Base-by-base conservation (phyloP, 2,113 vertebrate genomes). In the Regulus satrapa region DNA sequence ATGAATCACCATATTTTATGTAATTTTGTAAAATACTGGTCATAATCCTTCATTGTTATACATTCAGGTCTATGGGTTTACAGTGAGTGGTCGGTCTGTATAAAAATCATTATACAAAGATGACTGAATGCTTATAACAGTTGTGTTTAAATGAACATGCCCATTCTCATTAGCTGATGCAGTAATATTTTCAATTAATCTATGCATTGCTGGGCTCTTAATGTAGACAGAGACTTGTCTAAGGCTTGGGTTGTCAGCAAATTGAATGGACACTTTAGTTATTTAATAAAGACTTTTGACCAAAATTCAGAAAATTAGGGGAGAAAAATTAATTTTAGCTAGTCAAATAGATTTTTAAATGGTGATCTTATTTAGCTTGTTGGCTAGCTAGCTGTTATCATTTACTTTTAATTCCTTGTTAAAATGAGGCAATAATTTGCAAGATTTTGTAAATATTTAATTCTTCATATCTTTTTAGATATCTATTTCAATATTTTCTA, bases 361-460 rank as follows among this genome's bases (percentile, higher is more conserved):
- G 96, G 98, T 98, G 97, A 98, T 95, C 94, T 97, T 97, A 98
- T 97, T 98, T 98, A 98, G 98, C 98, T 98, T 98, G 97, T 98
- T 98, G 98, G 98, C 97, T 98, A 97, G 89, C 97, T 98, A 97
- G 98, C 97, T 98, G 97, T 85, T 94, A 94, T 98, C 24, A 95
- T 98, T 99, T 98, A 98, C 98, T 98, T 98, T 98, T 98, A 98
- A 98, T 98, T 98, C 97, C 97, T 98, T 98, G 97, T 98, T 98
- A 98, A 98, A 98, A 98, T 98, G 99, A 99, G 99, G 99, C 99
- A 99, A 99, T 99, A 99, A 99, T 99, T 98, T 98, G 98, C 98
- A 98, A 97, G 96, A 98, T 98, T 98, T 98, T 98, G 98, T 99
- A 99, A 98, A 99, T 99, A 99, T 99, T 97, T 98, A 99, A 98